A percentile compares a stretch with the other conserved stretches of the same genome.
Evolutionary conservation across 2,113 vertebrate species (phyloP).

Genomic region (Oriolus oriolus): DNA sequence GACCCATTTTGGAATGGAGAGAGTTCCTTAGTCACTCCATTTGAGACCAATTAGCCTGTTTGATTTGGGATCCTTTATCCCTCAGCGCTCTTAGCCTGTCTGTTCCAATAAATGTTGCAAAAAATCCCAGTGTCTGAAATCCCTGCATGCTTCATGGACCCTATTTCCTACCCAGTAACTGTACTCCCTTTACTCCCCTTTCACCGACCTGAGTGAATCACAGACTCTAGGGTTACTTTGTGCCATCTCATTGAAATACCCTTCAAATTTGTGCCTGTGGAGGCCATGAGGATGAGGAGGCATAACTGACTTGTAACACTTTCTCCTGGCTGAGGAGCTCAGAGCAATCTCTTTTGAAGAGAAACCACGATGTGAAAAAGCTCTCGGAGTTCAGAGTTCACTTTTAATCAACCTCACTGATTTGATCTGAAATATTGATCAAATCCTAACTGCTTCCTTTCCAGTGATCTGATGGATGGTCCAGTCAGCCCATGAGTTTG

Average conservation of each 20-base stretch:
- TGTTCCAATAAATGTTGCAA: conserved; percentile 36
- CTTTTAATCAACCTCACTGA: background rate
- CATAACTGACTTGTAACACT: background rate
- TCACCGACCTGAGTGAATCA: background rate
- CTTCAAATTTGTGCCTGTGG: background rate
- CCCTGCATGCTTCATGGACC: background rate
- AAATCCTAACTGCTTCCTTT: background rate
- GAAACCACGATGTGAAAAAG: background rate
- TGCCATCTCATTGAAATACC: background rate
- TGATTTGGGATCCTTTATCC: conserved; percentile 62
- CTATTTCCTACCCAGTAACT: conserved; percentile 17
- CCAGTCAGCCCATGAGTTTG: background rate
- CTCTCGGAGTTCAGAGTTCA: background rate
- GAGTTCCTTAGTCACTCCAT: conserved; percentile 60
- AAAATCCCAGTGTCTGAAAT: conserved; percentile 14
- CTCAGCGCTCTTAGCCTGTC: conserved; percentile 40
- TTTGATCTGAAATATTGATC: background rate
- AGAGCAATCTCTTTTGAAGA: background rate
- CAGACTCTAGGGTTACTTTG: background rate
- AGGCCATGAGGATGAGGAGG: background rate
- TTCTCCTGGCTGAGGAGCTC: background rate
- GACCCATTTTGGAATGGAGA: conserved; percentile 56
- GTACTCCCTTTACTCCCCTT: background rate
- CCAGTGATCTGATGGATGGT: background rate
- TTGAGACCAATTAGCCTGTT: conserved; percentile 65